Evolutionary conservation across 2,888 invertebrate species (phyloP), one percentile per base, ranked within the genome.

Genomic region (Chymomyza procnemis): DNA sequence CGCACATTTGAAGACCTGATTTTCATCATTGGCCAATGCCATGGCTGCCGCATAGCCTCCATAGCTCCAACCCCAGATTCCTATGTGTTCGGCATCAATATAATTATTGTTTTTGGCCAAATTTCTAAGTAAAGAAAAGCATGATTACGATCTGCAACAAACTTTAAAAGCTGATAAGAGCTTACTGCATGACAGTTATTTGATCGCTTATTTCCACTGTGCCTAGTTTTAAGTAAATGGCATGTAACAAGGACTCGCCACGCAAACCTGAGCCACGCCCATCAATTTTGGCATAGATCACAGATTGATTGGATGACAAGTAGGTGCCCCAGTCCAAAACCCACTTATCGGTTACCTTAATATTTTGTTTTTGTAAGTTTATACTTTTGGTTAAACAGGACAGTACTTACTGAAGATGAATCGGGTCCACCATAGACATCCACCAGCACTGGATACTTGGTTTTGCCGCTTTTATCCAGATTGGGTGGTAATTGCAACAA

Each of bases 31-130:
- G 0, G 97, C 97, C 71, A 99, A 92, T 2, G 95, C 96, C 92
- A 97, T 94, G 4, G 96, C 96, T 1, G 98, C 94, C 0, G 97
- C 96, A 91, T 97, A 99, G 1, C 99, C 99, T 14, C 99, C 99
- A 91, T 99, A 99, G 82, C 98, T 98, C 99, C 98, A 99, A 64
- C 99, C 99, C 98, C 98, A 99, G 85, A 99, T 97, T 57, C 96
- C 98, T 0, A 97, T 96, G 80, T 95, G 94, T 61, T 93, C 93
- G 3, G 92, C 91, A 91, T 98, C 97, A 69, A 99, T 93, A 91
- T 94, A 98, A 1, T 93, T 89, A 16, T 94, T 91, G 61, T 92
- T 92, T 59, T 94, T 89, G 79, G 96, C 95, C 30, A 91, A 69
- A 71, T 89, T 76, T 61, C 91, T 90, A 26, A 6, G 3, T 95